phyloP scores from a whole-genome alignment of 92 coral and sea anemone species.

The Porites rus region DNA sequence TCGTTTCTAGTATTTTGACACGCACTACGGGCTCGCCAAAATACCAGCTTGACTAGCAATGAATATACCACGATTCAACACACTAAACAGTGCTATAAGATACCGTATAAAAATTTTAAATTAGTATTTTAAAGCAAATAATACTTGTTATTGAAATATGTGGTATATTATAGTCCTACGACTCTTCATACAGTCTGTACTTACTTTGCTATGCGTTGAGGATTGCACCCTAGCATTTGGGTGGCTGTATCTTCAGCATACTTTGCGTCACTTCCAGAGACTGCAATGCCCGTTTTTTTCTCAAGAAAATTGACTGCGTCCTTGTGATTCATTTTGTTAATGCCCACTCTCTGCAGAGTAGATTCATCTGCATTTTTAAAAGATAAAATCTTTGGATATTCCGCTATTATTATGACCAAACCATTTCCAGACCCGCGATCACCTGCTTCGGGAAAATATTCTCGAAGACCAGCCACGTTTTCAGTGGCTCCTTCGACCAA shows the following conservation, averaged over 20 bases:
- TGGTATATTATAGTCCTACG: too few relatives aligned
- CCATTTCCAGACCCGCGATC: slow-evolving; percentile 34
- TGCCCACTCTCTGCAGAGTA: background rate
- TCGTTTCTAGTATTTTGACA: too few relatives aligned
- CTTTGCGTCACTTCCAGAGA: background rate
- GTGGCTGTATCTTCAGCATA: background rate
- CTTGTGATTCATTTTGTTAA: slow-evolving; percentile 4
- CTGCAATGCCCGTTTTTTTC: slow-evolving; percentile 4
- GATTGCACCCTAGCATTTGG: background rate
- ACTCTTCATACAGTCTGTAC: background rate
- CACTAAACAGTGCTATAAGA: too few relatives aligned
- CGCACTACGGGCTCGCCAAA: too few relatives aligned
- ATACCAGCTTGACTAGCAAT: too few relatives aligned
- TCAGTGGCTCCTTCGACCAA: background rate
- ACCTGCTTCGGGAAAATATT: slow-evolving; percentile 17
- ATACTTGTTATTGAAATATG: too few relatives aligned
- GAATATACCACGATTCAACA: too few relatives aligned
- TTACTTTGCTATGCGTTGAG: slow-evolving; percentile 30
- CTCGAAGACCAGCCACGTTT: background rate
- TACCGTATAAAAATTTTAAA: too few relatives aligned
- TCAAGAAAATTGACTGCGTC: slow-evolving; percentile 21
- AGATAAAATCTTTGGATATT: background rate
- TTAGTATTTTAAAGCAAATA: too few relatives aligned
- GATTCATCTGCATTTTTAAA: background rate
- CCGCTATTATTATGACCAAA: slow-evolving; percentile 22